Evolutionary conservation across 2,888 invertebrate species (phyloP).

Genomic region (Andrena bucephala): DNA sequence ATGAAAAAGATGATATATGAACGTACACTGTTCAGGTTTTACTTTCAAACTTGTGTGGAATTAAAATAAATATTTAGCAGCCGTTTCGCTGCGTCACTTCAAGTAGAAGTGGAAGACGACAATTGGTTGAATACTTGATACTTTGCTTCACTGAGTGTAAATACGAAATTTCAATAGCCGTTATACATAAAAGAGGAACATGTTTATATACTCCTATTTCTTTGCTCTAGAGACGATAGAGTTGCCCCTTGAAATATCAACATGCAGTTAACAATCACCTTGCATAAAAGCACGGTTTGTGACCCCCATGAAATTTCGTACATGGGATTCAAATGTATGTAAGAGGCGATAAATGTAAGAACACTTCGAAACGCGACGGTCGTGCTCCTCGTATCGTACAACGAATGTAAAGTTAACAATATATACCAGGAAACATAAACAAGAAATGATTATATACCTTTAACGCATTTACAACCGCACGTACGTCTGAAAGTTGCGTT

Average conservation of each 20-base stretch:
- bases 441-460: slow-evolving; percentile 15
- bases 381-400: slow-evolving; percentile 54
- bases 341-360: slow-evolving; percentile 18
- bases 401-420: slow-evolving; percentile 61
- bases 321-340: neutral
- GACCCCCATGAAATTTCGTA: neutral
- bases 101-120: too few species aligned
- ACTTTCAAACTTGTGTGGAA: too few species aligned
- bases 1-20: neutral
- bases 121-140: too few species aligned
- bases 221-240: neutral
- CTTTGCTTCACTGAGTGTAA: too few species aligned
- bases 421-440: slow-evolving; percentile 43
- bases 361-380: slow-evolving; percentile 5
- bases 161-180: too few species aligned
- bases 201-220: too few species aligned
- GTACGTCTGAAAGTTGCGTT: neutral
- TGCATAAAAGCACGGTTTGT: neutral
- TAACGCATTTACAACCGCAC: slow-evolving; percentile 16
- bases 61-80: neutral
- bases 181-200: too few species aligned
- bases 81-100: neutral
- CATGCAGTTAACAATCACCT: neutral
- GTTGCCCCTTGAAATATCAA: neutral
- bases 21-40: neutral